Evolutionary conservation across 2,797 vertebrate genomes (phyloP), one percentile per base, ranked within the genome.

Genomic region (Melanotaenia maccullochi): DNA sequence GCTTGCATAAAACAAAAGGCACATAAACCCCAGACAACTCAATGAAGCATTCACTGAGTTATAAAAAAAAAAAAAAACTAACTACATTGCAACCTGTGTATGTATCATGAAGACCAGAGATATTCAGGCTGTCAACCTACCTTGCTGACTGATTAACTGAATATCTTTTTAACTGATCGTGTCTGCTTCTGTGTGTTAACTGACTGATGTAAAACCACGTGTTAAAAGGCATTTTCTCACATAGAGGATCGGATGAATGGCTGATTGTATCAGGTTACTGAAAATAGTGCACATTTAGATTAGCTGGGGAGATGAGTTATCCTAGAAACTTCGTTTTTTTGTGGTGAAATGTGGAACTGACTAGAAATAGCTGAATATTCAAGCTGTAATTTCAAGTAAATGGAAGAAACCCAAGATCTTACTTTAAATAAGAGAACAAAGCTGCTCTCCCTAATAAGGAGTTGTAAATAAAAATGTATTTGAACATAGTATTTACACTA

Each of bases 391-490:
- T 88, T 88, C 84, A 89, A 93, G 84, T 75, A 88, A 86, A 92
- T 88, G 87, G 89, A 91, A 85, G 66, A 93, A 94, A 93, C 90
- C 85, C 93, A 94, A 95, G 94, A 96, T 92, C 93, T 96, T 96
- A 95, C 90, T 90, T 91, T 95, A 93, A 95, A 95, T 63, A 92
- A 88, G 82, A 93, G 79, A 89, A 92, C 87, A 95, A 96, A 96
- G 97, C 98, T 98, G 97, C 96, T 97, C 90, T 94, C 93, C 93
- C 94, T 91, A 78, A 88, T 61, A 92, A 92, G 95, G 93, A 95
- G 95, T 87, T 97, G 94, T 98, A 96, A 94, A 97, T 96, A 96
- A 86, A 96, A 91, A 95, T 94, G 85, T 94, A 93, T 94, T 90
- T 92, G 95, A 94, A 95, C 87, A 94, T 96, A 92, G 88, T 95